phyloP scores from a whole-genome alignment of 2,797 vertebrate species.

The Parauchenoglanis punctatus region DNA sequence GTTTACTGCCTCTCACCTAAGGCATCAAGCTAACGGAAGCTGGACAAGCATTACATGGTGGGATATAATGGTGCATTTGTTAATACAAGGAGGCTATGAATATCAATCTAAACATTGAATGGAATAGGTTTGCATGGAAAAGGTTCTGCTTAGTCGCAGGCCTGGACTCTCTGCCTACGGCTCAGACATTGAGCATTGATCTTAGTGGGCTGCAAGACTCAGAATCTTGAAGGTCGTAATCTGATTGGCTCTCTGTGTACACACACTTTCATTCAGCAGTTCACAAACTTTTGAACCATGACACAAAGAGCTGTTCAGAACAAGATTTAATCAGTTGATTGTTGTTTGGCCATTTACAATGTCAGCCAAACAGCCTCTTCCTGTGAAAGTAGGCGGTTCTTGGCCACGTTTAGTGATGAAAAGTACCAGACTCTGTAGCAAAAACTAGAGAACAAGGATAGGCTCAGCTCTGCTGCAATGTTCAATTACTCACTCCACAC shows the following conservation, averaged over 20 bases:
- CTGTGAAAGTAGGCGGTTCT: neutral
- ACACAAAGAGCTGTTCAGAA: conserved; percentile 9
- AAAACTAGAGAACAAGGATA: neutral
- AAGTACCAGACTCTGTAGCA: neutral
- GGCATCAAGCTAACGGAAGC: conserved; percentile 19
- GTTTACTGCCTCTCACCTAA: conserved; percentile 42
- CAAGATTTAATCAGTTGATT: conserved; percentile 32
- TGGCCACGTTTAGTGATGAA: neutral
- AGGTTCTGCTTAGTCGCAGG: neutral
- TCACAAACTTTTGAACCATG: conserved; percentile 24
- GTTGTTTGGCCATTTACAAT: conserved; percentile 19
- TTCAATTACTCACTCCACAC: conserved; percentile 38
- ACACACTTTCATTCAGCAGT: conserved; percentile 20
- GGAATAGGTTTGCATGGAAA: neutral
- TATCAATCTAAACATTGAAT: conserved; percentile 12
- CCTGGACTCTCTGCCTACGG: neutral
- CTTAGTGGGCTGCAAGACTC: neutral
- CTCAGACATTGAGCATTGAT: neutral
- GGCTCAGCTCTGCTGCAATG: conserved; percentile 8
- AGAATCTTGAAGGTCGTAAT: neutral
- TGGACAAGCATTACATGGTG: conserved; percentile 23
- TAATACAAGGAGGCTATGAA: conserved; percentile 9
- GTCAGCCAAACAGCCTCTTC: conserved; percentile 14
- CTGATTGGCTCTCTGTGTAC: conserved; percentile 15
- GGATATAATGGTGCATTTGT: conserved; percentile 18